Evolutionary conservation across 1,140 invertebrate species (phyloP), one percentile per base, ranked within the genome.

Genomic region (Cydia amplana): DNA sequence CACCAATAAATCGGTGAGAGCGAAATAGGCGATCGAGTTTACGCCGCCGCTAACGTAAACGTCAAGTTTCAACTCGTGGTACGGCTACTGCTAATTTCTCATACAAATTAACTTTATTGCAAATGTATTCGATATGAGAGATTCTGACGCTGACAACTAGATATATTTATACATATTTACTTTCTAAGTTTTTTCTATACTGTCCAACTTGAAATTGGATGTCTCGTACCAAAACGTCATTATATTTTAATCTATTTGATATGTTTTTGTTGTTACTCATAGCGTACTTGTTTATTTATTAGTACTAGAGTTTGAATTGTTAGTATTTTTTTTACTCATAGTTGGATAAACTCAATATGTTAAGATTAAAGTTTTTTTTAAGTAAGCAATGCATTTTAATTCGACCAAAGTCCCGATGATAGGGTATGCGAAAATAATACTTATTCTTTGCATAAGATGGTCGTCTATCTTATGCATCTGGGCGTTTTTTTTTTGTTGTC

Each of bases 181-280:
- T 23, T 60, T 23, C 51, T 23, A 60, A 60, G 55, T 60, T 7
- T 60, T 46, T 16, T 60, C 18, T 60, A 55, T 18, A 70, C 78
- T 86, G 77, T 88, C 86, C 86, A 87, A 86, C 79, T 78, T 74
- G 51, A 80, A 80, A 88, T 88, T 87, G 86, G 86, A 88, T 88
- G 84, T 84, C 72, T 85, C 77, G 82, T 86, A 88, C 86, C 86
- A 88, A 88, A 87, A 72, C 18, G 55, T 79, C 32, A 84, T 84
- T 74, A 80, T 77, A 79, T 79, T 83, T 20, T 85, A 76, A 82
- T 75, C 32, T 18, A 49, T 73, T 72, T 72, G 75, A 72, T 74
- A 76, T 73, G 25, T 77, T 75, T 67, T 77, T 82, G 81, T 83
- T 83, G 74, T 79, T 63, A 80, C 81, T 82, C 79, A 79, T 82